These are phyloP conservation scores for Troglohyphantes excavatus DNA, from an alignment of 2,888 invertebrate genomes.

Conservation along the genomic window DNA sequence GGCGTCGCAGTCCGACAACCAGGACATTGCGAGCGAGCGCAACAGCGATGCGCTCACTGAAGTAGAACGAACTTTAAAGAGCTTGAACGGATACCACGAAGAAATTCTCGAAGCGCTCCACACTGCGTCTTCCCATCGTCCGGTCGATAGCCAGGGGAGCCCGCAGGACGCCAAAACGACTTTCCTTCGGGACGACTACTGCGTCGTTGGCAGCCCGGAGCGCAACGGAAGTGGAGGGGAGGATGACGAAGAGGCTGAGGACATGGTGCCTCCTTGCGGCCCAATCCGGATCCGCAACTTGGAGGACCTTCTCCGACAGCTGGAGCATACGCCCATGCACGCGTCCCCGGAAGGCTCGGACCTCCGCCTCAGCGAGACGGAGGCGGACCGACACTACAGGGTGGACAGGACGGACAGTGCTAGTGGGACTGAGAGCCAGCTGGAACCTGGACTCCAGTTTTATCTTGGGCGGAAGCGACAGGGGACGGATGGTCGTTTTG, in stretches of 20 bases:
- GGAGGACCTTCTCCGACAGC: constrained; percentile 91
- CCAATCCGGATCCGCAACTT: constrained; percentile 94
- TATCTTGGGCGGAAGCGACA: constrained; percentile 48
- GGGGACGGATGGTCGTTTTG: constrained; percentile 82
- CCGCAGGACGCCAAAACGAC: constrained; percentile 88
- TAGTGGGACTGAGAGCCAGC: constrained; percentile 80
- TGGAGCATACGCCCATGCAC: constrained; percentile 80
- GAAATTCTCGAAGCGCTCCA: constrained; percentile 94
- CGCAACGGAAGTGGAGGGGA: constrained; percentile 77
- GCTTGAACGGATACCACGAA: constrained; percentile 95
- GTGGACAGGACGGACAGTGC: constrained; percentile 78
- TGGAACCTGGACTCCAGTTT: constrained; percentile 68
- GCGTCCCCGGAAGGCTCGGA: constrained; percentile 95
- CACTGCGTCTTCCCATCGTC: constrained; percentile 81
- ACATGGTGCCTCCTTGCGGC: constrained; percentile 88
- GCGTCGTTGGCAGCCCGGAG: constrained; percentile 78
- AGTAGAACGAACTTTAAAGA: constrained; percentile 91
- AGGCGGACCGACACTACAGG: constrained; percentile 90
- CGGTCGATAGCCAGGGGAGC: constrained; percentile 85
- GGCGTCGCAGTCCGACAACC: constrained; percentile 87
- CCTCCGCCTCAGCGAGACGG: constrained; percentile 92
- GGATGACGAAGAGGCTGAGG: constrained; percentile 86
- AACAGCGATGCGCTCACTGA: constrained; percentile 82
- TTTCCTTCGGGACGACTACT: constrained; percentile 85
- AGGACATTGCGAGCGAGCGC: constrained; percentile 69